Evolutionary conservation across 1,140 invertebrate species (phyloP).

Genomic region (Hirudo medicinalis): DNA sequence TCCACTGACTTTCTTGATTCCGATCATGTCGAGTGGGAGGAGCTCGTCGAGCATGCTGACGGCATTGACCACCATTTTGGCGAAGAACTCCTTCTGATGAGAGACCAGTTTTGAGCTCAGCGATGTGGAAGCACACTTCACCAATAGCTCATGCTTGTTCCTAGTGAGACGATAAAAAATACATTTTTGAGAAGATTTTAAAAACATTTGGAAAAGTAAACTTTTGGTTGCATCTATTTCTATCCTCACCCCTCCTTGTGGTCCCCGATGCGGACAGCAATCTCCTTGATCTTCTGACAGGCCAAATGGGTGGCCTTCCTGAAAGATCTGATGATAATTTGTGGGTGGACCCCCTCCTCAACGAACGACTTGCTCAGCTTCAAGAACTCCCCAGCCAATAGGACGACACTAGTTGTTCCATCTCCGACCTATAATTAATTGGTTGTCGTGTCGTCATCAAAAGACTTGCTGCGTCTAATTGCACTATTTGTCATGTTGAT

Average conservation of each 20-base stretch:
- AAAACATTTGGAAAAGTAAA: neutral
- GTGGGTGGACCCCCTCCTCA: constrained; percentile 91
- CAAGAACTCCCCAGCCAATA: constrained; percentile 86
- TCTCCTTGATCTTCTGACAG: constrained; percentile 62
- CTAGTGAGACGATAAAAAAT: constrained; percentile 22
- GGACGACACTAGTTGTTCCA: constrained; percentile 89
- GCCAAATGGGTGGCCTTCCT: constrained; percentile 50
- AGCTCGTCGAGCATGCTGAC: constrained; percentile 83
- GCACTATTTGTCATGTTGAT: neutral
- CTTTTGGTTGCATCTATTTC: neutral
- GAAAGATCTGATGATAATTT: constrained; percentile 75
- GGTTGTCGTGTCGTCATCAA: neutral
- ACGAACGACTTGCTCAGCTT: constrained; percentile 88
- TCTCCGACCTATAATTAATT: constrained; percentile 67
- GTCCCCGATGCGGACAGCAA: constrained; percentile 59
- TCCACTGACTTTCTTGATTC: constrained; percentile 94
- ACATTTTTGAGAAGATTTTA: neutral
- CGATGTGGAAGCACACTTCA: constrained; percentile 89
- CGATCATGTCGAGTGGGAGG: constrained; percentile 95
- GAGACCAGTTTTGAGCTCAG: constrained; percentile 92
- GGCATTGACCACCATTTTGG: constrained; percentile 92
- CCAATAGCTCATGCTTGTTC: constrained; percentile 61
- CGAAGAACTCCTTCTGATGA: constrained; percentile 87
- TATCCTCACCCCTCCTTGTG: constrained; percentile 36
- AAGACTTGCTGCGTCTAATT: neutral